phyloP scores from a whole-genome alignment of 2,888 invertebrate genomes.

The Lacanobia wlatinum region DNA sequence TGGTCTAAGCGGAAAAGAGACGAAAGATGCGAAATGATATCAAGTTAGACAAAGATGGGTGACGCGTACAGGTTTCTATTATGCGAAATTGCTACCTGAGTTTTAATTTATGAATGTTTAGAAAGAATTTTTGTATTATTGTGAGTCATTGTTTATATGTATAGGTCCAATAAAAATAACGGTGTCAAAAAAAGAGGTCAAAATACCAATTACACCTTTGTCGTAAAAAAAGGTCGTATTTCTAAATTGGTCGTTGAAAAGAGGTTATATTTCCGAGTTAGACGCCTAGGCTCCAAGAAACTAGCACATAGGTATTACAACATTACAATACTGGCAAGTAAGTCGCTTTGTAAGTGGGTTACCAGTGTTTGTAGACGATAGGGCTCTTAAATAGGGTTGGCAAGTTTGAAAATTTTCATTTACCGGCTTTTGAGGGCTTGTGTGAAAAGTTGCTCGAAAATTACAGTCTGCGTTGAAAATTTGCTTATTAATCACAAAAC shows the following conservation, averaged over 20 bases:
- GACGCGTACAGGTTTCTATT: conserved; percentile 56
- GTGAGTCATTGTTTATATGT: neutral
- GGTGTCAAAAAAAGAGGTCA: neutral
- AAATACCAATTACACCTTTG: neutral
- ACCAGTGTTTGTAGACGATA: conserved; percentile 57
- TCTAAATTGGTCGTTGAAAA: conserved; percentile 3
- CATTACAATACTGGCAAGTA: conserved; percentile 49
- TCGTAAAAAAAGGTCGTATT: conserved; percentile 6
- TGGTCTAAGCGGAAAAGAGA: conserved; percentile 75
- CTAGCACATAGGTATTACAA: conserved; percentile 50
- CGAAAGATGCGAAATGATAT: conserved; percentile 42
- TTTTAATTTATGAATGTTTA: conserved; percentile 37
- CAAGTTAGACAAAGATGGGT: conserved; percentile 64
- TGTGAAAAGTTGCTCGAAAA: neutral
- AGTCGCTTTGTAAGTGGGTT: conserved; percentile 51
- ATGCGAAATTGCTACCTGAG: conserved; percentile 52
- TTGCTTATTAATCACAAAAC: neutral
- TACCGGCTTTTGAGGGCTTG: conserved; percentile 3
- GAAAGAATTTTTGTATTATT: neutral
- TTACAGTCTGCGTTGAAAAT: neutral
- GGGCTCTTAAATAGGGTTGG: conserved; percentile 49
- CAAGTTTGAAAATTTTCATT: conserved; percentile 36
- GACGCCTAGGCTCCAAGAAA: conserved; percentile 26
- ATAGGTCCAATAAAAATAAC: neutral
- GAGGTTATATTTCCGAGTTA: conserved; percentile 18